phyloP scores from a whole-genome alignment of 2,797 vertebrate species.

The Enteromius thamalakanensis region DNA sequence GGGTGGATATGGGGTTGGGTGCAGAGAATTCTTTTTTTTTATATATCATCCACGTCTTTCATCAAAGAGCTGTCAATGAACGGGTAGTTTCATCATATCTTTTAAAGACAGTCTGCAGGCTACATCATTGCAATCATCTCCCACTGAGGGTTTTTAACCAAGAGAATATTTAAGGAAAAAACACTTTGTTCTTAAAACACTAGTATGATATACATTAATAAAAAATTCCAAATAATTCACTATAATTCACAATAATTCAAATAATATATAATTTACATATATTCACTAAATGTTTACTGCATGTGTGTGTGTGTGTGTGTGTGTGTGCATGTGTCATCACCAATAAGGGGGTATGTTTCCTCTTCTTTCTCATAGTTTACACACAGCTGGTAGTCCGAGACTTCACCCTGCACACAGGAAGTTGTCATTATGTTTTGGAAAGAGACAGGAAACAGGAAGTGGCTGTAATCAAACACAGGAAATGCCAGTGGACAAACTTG shows the following conservation, averaged over 20 bases:
- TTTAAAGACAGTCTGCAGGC: neutral
- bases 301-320: neutral
- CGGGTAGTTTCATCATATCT: neutral
- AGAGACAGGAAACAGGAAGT: slow-evolving; percentile 57
- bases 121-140: neutral
- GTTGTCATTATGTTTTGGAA: slow-evolving; percentile 43
- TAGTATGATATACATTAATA: neutral
- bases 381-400: slow-evolving; percentile 76
- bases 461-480: slow-evolving; percentile 53
- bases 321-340: slow-evolving; percentile 58
- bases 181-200: neutral
- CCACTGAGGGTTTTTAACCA: neutral
- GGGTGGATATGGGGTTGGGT: neutral
- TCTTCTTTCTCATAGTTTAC: slow-evolving; percentile 76
- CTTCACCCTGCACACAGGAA: slow-evolving; percentile 66
- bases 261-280: no score
- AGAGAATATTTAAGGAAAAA: neutral
- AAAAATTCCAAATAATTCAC: neutral
- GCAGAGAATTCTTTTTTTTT: neutral
- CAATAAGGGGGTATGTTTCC: slow-evolving; percentile 75
- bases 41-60: neutral
- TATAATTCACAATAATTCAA: no score
- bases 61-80: neutral
- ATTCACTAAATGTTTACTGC: no score
- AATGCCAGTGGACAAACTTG: slow-evolving; percentile 46